phyloP scores from a whole-genome alignment of 2,888 invertebrate genomes.

The Cyaniris semiargus region DNA sequence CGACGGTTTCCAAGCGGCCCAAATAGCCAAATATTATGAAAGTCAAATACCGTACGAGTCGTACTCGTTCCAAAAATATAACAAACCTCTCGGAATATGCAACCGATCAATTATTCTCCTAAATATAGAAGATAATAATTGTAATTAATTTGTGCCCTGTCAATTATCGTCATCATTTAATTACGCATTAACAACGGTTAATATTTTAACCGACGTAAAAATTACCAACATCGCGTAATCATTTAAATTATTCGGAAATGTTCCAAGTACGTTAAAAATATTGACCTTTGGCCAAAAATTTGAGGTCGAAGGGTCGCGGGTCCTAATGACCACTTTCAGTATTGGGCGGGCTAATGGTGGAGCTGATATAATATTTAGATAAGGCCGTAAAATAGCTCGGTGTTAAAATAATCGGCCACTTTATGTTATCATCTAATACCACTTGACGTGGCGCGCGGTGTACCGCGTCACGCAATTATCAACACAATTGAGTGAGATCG shows the following conservation, averaged over 20 bases:
- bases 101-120: background rate
- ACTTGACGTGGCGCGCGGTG: conserved; percentile 19
- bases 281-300: conserved; percentile 14
- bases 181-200: background rate
- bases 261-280: conserved; percentile 11
- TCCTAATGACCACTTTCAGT: conserved; percentile 32
- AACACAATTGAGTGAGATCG: conserved; percentile 7
- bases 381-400: conserved; percentile 32
- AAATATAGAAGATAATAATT: background rate
- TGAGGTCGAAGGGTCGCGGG: conserved; percentile 2
- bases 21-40: conserved; percentile 1
- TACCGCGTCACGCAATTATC: conserved; percentile 28
- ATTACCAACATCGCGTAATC: background rate
- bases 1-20: background rate
- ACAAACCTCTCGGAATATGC: background rate
- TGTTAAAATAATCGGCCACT: conserved; percentile 31
- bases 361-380: conserved; percentile 39
- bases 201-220: background rate
- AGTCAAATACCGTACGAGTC: background rate
- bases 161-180: background rate
- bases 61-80: background rate
- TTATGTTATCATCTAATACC: conserved; percentile 27
- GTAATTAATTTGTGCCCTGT: background rate
- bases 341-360: conserved; percentile 32
- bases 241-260: conserved; percentile 18